Percentiles rank a stretch among this genome's conserved stretches.
These are phyloP conservation scores for Damaliscus lunatus DNA, from an alignment of 2,113 vertebrate species.

Conservation along the genomic window DNA sequence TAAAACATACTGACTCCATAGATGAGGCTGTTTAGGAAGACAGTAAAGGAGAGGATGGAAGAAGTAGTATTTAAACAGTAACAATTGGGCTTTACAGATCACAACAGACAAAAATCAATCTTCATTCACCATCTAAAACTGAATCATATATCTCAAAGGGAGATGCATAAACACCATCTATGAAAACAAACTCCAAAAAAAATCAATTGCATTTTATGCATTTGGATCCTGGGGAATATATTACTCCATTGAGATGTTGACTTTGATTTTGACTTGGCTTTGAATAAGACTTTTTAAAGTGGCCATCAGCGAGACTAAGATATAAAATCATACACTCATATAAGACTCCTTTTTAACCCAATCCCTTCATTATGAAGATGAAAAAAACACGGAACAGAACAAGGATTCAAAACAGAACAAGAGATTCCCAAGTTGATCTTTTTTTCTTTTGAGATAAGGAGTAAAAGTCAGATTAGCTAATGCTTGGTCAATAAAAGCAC, in stretches of 20 bases:
- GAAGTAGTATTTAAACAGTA: constrained; percentile 20
- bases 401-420: background rate
- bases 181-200: constrained; percentile 46
- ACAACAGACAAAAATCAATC: constrained; percentile 62
- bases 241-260: background rate
- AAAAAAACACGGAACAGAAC: background rate
- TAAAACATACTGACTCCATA: background rate
- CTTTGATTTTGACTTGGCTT: constrained; percentile 38
- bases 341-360: background rate
- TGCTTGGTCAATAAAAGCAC: background rate
- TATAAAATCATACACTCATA: background rate
- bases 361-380: background rate
- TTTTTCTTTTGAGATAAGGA: background rate
- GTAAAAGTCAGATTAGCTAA: background rate
- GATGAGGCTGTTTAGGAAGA: background rate
- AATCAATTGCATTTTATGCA: constrained; percentile 41
- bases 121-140: constrained; percentile 39
- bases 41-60: background rate
- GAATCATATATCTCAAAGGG: constrained; percentile 36
- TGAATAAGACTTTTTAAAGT: constrained; percentile 26
- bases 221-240: constrained; percentile 30
- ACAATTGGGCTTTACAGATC: constrained; percentile 8
- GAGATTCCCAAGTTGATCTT: background rate
- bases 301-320: background rate
- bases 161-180: background rate